Evolutionary conservation across 1,140 invertebrate species (phyloP).

Genomic region (Phenacoccus solenopsis): DNA sequence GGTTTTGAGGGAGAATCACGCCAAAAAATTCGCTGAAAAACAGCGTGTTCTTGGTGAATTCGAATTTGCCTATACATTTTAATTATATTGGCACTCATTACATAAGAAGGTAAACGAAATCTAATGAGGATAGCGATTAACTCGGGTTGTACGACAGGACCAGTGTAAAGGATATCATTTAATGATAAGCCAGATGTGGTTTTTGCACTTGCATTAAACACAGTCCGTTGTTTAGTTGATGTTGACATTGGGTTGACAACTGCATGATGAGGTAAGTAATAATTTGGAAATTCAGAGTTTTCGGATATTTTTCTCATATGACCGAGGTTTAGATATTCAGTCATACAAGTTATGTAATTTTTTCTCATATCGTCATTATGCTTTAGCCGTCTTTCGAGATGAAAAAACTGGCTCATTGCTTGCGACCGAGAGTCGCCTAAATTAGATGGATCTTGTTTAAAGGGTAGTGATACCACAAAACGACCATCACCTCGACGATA

Average conservation of each 20-base stretch:
- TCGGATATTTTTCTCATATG: too few species aligned
- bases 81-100: conserved; percentile 29
- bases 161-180: too few species aligned
- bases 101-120: conserved; percentile 28
- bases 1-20: too few species aligned
- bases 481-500: neutral
- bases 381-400: neutral
- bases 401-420: neutral
- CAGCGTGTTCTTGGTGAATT: too few species aligned
- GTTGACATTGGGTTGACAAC: conserved; percentile 5
- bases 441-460: too few species aligned
- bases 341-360: neutral
- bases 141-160: too few species aligned
- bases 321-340: neutral
- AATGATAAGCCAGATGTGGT: too few species aligned
- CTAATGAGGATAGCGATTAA: too few species aligned
- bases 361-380: neutral
- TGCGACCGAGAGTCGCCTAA: neutral
- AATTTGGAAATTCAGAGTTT: neutral
- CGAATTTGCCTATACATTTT: conserved; percentile 27
- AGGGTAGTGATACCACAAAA: neutral
- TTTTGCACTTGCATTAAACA: too few species aligned
- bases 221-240: conserved; percentile 30
- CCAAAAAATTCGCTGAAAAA: too few species aligned
- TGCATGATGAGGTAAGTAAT: conserved; percentile 23